Evolutionary conservation across 2,888 invertebrate species (phyloP).

Genomic region (Scaptomyza parva): DNA sequence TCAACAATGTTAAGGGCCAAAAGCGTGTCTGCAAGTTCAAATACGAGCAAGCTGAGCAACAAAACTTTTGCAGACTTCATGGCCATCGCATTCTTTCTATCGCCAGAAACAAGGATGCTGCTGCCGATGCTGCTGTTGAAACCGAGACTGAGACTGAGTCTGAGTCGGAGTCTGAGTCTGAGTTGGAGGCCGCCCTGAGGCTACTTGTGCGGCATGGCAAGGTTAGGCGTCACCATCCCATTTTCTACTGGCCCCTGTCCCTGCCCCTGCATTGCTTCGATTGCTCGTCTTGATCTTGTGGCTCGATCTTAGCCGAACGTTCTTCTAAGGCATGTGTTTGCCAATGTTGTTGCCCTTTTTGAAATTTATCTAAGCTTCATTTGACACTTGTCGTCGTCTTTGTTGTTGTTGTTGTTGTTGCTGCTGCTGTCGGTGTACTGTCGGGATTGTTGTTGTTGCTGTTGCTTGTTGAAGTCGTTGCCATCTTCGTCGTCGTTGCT

Average conservation of each 20-base stretch:
- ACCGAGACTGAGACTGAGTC: conserved; percentile 19
- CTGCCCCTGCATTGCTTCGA: no score
- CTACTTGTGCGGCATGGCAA: conserved; percentile 76
- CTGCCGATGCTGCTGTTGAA: conserved; percentile 33
- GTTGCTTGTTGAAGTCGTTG: conserved; percentile 39
- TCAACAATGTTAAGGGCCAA: conserved; percentile 82
- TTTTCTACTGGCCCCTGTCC: conserved; percentile 10
- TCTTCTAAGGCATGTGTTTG: conserved; percentile 42
- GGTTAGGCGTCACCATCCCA: conserved; percentile 55
- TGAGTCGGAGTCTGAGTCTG: conserved; percentile 20
- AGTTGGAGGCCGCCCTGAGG: conserved; percentile 55
- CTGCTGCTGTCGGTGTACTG: conserved; percentile 14
- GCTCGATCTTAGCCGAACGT: conserved; percentile 14
- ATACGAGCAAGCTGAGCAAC: conserved; percentile 47
- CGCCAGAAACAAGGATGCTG: conserved; percentile 6
- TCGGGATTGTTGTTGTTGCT: conserved; percentile 13
- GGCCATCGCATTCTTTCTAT: conserved; percentile 65
- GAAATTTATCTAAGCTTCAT: conserved; percentile 78
- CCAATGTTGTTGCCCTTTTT: conserved; percentile 72
- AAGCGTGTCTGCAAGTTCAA: conserved; percentile 83
- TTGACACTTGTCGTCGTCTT: conserved; percentile 74
- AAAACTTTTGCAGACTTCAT: conserved; percentile 19
- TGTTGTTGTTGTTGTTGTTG: conserved; percentile 42
- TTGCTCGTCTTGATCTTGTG: conserved; percentile 15
- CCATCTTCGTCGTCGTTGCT: conserved; percentile 39